Base-by-base conservation (phyloP, 2,797 vertebrate genomes). In the Zalophus californianus region DNA sequence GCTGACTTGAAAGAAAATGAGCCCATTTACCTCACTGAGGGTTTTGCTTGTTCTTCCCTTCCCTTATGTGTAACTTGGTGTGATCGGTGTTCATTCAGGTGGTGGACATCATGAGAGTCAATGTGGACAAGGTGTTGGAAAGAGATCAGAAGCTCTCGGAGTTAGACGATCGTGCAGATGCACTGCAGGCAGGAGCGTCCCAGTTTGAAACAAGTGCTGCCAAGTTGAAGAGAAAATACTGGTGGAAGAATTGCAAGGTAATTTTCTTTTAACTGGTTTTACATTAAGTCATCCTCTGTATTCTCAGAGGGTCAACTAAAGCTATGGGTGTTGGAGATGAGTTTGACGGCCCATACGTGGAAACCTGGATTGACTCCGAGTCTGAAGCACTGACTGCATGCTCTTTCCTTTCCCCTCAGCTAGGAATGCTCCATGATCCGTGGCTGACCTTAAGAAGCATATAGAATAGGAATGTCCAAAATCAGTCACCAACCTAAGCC, bases 221-320 rank as follows among this genome's bases (percentile, higher is more conserved):
- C 97, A 99, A 99, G 96, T 92, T 99, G 93, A 99, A 99, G 97
- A 98, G 99, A 41, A 99, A 99, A 79, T 99, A 99, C 0, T 99
- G 99, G 99, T 99, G 99, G 99, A 99, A 99, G 95, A 99, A 99
- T 95, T 99, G 99, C 89, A 99, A 99, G 99, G 99, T 99, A 97
- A 82, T 14, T 14, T 38, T 20, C 78, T 78, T 58, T 12, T 54
- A 4, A 15, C n/a, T 7, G 27, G 35, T 32, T 23, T 73, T 13
- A 23, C 15, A 3, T 25, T 4, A 9, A 52, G n/a, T n/a, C 50
- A 18, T 64, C 15, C 1, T 66, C 13, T 41, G 38, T 18, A 2
- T 48, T 35, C 48, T 75, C 35, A 29, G 15, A 11, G 58, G 11
- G 10, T 2, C 3, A 3, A 21, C 70, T 13, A 5, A 52, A 29